phyloP scores from a whole-genome alignment of 2,113 vertebrate species.

The Anhinga anhinga region DNA sequence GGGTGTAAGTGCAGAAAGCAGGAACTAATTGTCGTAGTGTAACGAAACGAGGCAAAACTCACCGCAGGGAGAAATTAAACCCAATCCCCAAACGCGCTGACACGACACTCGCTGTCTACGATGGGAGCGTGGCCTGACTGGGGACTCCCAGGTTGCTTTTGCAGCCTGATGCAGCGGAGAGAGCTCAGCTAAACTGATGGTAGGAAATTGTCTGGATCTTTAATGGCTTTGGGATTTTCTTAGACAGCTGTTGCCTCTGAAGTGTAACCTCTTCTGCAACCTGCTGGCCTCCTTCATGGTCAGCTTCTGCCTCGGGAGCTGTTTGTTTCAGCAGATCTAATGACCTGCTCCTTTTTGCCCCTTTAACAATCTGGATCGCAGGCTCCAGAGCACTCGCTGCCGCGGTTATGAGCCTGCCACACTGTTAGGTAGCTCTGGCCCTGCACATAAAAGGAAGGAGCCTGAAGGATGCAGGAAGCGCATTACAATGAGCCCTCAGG shows the following conservation, averaged over 20 bases:
- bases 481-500: not conserved
- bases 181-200: not conserved
- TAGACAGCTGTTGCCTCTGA: not conserved
- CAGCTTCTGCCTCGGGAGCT: not conserved
- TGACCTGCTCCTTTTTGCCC: not conserved
- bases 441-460: not conserved
- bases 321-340: not conserved
- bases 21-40: not conserved
- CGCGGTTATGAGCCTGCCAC: not conserved
- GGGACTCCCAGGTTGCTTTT: not conserved
- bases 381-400: not conserved
- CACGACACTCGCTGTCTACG: not conserved
- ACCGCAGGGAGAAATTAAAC: not conserved
- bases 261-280: not conserved
- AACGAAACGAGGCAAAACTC: not conserved
- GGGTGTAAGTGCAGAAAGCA: not conserved
- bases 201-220: not conserved
- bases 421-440: not conserved
- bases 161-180: not conserved
- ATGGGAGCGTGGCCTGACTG: not conserved
- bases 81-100: not conserved
- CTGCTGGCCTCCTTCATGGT: not conserved
- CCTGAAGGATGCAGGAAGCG: not conserved
- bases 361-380: not conserved
- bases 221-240: not conserved